Base-by-base conservation (phyloP, 2,888 invertebrate species). In the Agapostemon virescens region DNA sequence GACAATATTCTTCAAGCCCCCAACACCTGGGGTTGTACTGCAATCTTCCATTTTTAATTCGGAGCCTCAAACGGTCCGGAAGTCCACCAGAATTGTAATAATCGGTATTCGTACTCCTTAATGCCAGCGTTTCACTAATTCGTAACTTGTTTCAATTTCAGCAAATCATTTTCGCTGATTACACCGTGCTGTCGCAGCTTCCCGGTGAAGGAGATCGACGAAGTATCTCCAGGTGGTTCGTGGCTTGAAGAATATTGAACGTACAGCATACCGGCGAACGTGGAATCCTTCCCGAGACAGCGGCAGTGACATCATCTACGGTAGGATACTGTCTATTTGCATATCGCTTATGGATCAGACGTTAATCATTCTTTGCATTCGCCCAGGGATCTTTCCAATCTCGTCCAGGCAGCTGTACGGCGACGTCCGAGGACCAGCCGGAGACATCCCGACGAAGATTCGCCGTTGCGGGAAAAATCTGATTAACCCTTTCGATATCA, bases 391-490 rank as follows among this genome's bases (percentile, higher is more conserved):
- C 13, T n/a, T 36, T n/a, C 33, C n/a, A 63, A n/a, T 11, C 63
- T 36, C n/a, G 36, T 23, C 13, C 13, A 36, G 55, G 17, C 26
- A 30, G n/a, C 36, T 63, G 63, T 63, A 63, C 63, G 63, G 5
- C 23, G 52, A n/a, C 23, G 58, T 13, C 33, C 33, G 17, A 33
- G 45, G 69, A 36, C 49, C 45, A 38, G 75, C 13, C 42, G 26
- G 36, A 58, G 30, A 61, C 49, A 30, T n/a, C 36, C 49, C 58
- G 58, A 67, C 33, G 66, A 49, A 45, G 30, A 55, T 38, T 70
- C n/a, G 15, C 40, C n/a, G 11, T n/a, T n/a, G 7, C n/a, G n/a
- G 49, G 49, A n/a, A 49, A n/a, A 49, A 49, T n/a, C 3, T 49
- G 3, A n/a, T 11, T 3, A 23, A n/a, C 9, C 49, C 49, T 49